Base-by-base conservation (phyloP, 2,888 invertebrate genomes). In the Germaria angustata region DNA sequence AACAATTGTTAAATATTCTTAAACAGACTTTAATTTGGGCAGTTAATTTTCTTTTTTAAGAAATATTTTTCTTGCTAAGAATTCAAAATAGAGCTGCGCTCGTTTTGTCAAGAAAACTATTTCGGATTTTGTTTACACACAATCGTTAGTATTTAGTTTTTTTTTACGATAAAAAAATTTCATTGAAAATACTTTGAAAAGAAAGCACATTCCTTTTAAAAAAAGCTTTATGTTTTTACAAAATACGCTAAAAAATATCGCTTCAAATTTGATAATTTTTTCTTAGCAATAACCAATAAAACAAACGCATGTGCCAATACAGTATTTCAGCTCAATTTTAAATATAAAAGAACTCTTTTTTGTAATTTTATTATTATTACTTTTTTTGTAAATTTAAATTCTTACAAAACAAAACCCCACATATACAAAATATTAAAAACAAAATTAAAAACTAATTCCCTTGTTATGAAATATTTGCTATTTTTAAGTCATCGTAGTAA, bases 141-240 rank as follows among this genome's bases (percentile, higher is more conserved):
- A 49, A 55, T 65, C 55, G 51, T 57, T 78, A 73, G 49, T 36
- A 34, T 36, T 24, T 28, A 76, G 17, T 66, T 71, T 69, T 59
- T 73, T 49, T 49, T 63, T 36, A 28, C 28, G 28, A 28, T 28
- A 4, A 44, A 44, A 28, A 53, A 15, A 28, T 2, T 46, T 81
- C 72, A 68, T 78, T 73, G 11, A 80, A 80, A 77, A 71, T 69
- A 72, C 66, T 76, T 66, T 55, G n/a, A 36, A 55, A 65, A 69
- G 9, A 15, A n/a, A 81, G 81, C 79, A 82, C 82, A 82, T 82
- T 82, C 82, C 82, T 59, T 68, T 77, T 44, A 66, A 76, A 61
- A 24, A 24, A 32, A 68, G 20, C 7, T 44, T 57, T 53, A 55
- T 65, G 51, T 51, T 41, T 32, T 61, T 32, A 6, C 41, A 32